Conservation (phyloP, 2,797 vertebrate species). For the Oryzias sinensis region DNA sequence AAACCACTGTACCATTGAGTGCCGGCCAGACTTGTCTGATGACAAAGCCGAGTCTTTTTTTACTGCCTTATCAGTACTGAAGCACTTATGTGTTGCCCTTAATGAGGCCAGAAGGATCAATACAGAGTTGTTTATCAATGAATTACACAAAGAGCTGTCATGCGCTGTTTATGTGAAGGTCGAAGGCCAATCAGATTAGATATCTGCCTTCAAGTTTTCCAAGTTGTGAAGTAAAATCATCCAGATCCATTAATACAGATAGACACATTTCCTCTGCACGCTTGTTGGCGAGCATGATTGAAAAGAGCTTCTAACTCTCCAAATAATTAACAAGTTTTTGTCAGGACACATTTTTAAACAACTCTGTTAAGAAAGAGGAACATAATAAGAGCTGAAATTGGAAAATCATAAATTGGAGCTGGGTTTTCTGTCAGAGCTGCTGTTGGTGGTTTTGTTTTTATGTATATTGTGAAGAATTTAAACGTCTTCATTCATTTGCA, state of each 20-base stretch:
- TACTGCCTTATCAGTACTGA: slow-evolving; percentile 40
- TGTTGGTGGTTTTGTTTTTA: neutral
- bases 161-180: slow-evolving; percentile 12
- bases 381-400: too few species aligned
- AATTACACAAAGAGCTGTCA: slow-evolving; percentile 42
- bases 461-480: neutral
- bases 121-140: slow-evolving; percentile 46
- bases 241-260: neutral
- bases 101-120: slow-evolving; percentile 44
- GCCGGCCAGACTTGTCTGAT: slow-evolving; percentile 29
- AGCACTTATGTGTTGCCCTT: slow-evolving; percentile 23
- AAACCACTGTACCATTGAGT: slow-evolving; percentile 49
- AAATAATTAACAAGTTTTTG: too few species aligned
- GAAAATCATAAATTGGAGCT: too few species aligned
- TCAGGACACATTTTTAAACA: too few species aligned
- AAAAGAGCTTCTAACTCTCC: neutral
- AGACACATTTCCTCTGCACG: neutral
- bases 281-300: neutral
- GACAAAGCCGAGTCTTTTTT: slow-evolving; percentile 49
- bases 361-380: too few species aligned
- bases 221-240: slow-evolving; percentile 5
- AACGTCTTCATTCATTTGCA: neutral
- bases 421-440: neutral
- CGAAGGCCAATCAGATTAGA: slow-evolving; percentile 35
- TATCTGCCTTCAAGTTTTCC: slow-evolving; percentile 21